These are phyloP conservation scores for Elephantulus edwardii DNA, from an alignment of 2,113 vertebrate species.

Conservation along the genomic window DNA sequence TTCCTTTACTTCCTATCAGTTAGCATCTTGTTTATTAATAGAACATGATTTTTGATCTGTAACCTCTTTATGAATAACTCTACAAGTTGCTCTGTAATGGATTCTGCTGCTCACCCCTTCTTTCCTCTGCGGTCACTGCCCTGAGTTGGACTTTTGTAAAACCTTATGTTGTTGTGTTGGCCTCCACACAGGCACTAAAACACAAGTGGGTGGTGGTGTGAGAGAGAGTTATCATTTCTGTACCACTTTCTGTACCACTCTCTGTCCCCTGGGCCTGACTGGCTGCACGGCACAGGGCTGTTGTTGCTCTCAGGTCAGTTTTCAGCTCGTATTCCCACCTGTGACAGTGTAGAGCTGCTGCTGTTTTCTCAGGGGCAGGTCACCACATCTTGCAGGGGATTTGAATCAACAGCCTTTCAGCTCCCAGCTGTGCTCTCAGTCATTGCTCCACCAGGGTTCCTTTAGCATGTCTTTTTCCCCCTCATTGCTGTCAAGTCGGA, in stretches of 20 bases:
- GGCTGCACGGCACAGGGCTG: not conserved
- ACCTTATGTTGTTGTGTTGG: not conserved
- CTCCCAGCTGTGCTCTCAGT: too few species aligned
- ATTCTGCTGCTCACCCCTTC: not conserved
- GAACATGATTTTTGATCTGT: too few species aligned
- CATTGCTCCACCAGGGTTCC: not conserved
- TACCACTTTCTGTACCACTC: not conserved
- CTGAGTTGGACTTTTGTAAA: not conserved
- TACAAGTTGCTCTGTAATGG: not conserved
- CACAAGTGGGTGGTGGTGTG: too few species aligned
- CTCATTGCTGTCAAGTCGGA: too few species aligned
- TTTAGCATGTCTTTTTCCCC: not conserved
- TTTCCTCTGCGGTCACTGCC: not conserved
- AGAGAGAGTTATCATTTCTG: not conserved
- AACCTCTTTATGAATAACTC: too few species aligned
- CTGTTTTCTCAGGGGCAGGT: not conserved
- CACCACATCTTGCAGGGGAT: not conserved
- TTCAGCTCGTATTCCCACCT: not conserved
- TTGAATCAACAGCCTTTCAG: not conserved
- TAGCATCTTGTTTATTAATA: too few species aligned
- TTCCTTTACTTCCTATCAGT: too few species aligned
- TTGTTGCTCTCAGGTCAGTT: not conserved
- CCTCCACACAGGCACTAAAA: not conserved
- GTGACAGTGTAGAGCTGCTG: not conserved
- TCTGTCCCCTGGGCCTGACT: not conserved